These are phyloP conservation scores for Stegodyphus dumicola DNA, from an alignment of 1,140 invertebrate species.

Conservation along the genomic window DNA sequence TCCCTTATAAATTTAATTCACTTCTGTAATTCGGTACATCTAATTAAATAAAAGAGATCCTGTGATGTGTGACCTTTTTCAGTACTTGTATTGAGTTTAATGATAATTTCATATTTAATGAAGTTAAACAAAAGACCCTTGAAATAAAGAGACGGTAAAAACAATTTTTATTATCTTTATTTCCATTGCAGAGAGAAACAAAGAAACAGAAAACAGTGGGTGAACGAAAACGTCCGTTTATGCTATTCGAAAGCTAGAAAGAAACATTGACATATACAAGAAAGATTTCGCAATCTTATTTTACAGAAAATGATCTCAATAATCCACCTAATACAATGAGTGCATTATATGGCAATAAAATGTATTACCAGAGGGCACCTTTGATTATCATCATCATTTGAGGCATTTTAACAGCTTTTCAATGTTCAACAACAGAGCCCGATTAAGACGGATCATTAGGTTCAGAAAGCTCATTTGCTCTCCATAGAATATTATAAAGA, in stretches of 20 bases:
- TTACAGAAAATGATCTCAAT: constrained; percentile 51
- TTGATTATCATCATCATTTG: constrained; percentile 56
- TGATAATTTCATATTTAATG: neutral
- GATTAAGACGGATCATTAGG: no score
- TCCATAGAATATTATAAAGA: no score
- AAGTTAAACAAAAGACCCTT: neutral
- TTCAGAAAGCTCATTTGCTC: no score
- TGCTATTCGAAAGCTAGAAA: constrained; percentile 44
- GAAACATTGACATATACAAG: constrained; percentile 42
- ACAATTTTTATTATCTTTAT: constrained; percentile 39
- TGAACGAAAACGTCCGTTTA: constrained; percentile 40
- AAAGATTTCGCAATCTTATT: constrained; percentile 50
- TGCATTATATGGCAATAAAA: constrained; percentile 27
- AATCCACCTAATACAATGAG: constrained; percentile 54
- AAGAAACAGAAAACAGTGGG: constrained; percentile 52
- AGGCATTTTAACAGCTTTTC: constrained; percentile 27
- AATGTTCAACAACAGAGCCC: constrained; percentile 32
- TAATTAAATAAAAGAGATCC: no score
- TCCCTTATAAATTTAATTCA: no score
- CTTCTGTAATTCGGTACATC: no score
- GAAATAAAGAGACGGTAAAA: neutral
- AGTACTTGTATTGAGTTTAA: no score
- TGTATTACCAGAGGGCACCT: constrained; percentile 48
- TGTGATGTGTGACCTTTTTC: no score
- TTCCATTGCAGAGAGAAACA: constrained; percentile 59